Evolutionary conservation across 2,888 invertebrate species (phyloP), one percentile per base, ranked within the genome.

Genomic region (Gryllus longicercus): DNA sequence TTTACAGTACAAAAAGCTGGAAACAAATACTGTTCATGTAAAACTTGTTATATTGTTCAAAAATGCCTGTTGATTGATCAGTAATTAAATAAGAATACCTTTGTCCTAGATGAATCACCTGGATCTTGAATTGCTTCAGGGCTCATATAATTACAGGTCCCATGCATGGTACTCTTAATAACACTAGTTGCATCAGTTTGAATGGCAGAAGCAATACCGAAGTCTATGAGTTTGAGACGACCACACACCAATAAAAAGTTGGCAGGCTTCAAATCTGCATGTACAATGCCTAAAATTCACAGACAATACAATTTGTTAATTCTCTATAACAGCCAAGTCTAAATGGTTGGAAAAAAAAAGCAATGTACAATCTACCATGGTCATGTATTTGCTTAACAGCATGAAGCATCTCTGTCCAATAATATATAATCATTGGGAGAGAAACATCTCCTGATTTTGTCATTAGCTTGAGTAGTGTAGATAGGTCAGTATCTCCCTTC

Each of bases 251-350:
- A 89, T 75, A 99, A 89, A 87, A 99, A 99, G 88, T 99, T 99
- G 0, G 96, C 96, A 0, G 99, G 99, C 87, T 99, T 99, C 84
- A 99, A 88, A 88, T 99, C 99, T 0, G 97, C 95, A 88, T 99
- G 99, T 84, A 99, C 96, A 2, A 99, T 95, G 79, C 95, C 96
- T 96, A 85, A 21, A 86, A 86, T 63, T 63, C 14, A 63, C 63
- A 11, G 14, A 63, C 63, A 63, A 63, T 63, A n/a, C 1, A 83
- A 79, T 18, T 38, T 51, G 2, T 1, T 77, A 38, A 38, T 38
- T 38, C 1, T 38, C 8, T 38, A 38, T 38, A 38, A 5, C 38
- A 38, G 38, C 38, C 8, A 38, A 38, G 38, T 38, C 5, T 38
- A 38, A 8, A 38, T 38, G 38, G 38, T 38, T 38, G 8, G 21